Base-by-base conservation (phyloP, 1,140 invertebrate species). In the Amyelois transitella region DNA sequence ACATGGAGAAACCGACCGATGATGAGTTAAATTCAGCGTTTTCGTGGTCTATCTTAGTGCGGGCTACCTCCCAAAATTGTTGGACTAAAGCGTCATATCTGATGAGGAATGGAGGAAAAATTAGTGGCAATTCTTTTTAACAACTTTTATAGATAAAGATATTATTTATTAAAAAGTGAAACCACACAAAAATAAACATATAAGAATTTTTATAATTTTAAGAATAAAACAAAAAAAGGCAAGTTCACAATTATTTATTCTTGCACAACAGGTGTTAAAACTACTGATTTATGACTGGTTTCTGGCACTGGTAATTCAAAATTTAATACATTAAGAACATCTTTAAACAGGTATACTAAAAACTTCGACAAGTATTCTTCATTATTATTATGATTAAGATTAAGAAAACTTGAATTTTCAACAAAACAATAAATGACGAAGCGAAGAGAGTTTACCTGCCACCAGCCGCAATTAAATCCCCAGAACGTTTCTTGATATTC, bases 81-180 rank as follows among this genome's bases (percentile, higher is more conserved):
- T 80, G 69, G 0, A 87, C 79, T 43, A 87, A 51, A 1, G 72
- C 76, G 51, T 87, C 79, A 52, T 87, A 87, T 53, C 82, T 86
- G 59, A 44, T 19, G 44, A 49, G 63, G 20, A 49, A 48, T 28
- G 5, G n/a, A n/a, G n/a, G n/a, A n/a, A n/a, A n/a, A n/a, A n/a
- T n/a, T n/a, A n/a, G n/a, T n/a, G n/a, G n/a, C n/a, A n/a, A n/a
- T n/a, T n/a, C n/a, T n/a, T n/a, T n/a, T n/a, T n/a, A n/a, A n/a
- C n/a, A n/a, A n/a, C n/a, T n/a, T n/a, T n/a, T n/a, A n/a, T n/a
- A n/a, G 5, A 12, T 28, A 28, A 6, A 28, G 25, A 28, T 28
- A 28, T 28, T 6, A 28, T 28, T 12, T 28, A n/a, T n/a, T n/a
- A n/a, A n/a, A n/a, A n/a, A n/a, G n/a, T n/a, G n/a, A n/a, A n/a